Base-by-base conservation (phyloP, 2,888 invertebrate species). In the Drosophila cracens region DNA sequence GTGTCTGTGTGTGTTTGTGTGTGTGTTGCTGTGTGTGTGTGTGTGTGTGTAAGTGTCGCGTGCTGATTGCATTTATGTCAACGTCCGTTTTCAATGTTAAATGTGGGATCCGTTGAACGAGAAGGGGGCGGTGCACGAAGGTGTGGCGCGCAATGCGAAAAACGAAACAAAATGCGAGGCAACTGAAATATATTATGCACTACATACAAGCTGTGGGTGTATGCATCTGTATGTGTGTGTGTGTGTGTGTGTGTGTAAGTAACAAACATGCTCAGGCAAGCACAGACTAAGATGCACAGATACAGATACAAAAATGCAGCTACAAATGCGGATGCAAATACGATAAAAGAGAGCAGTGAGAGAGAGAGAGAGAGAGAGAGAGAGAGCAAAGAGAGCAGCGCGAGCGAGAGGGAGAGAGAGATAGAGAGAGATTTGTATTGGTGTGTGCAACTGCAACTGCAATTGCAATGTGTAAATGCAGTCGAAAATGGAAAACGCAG, bases 21-120 rank as follows among this genome's bases (percentile, higher is more conserved):
- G 13, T 16, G n/a, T 40, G 11, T 40, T 5, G 4, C 2, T 40
- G 40, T 13, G 21, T 21, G 21, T 21, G 7, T 21, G 16, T 38
- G 16, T 7, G 18, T 18, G 38, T 25, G 46, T 46, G 46, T 4
- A 16, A 46, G 61, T 79, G 78, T 70, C 84, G 82, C 87, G 85
- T 85, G 85, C 81, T 82, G 82, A 82, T 80, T 87, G 90, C 90
- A 87, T 90, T 90, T 91, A 87, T 89, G 90, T 90, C 91, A 90
- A 90, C 82, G 91, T 84, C 84, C 90, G 89, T 88, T 90, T 90
- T 90, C 90, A 90, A 91, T 90, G 90, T 86, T 91, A 90, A 80
- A 78, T 66, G 69, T 70, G 63, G 74, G 63, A 61, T 63, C 31
- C 52, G 40, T 49, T 59, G 59, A 21, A 36, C 25, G 36, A 53